Evolutionary conservation across 2,888 invertebrate genomes (phyloP), one percentile per base, ranked within the genome.

Genomic region (Drosophila algonquin): DNA sequence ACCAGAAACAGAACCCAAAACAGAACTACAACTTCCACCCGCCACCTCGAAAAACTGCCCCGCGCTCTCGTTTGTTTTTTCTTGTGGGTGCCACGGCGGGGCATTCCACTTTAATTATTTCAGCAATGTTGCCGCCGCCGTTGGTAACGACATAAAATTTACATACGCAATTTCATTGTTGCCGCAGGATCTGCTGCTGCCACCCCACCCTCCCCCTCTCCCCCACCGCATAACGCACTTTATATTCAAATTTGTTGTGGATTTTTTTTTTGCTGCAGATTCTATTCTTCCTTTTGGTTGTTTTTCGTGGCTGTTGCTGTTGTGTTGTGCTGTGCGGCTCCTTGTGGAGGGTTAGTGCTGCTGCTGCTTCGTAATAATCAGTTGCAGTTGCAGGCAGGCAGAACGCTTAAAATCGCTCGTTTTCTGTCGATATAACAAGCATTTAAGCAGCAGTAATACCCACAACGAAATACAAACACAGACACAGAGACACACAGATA

Each of bases 151-250:
- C 89, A 89, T 88, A 74, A 85, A 89, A 88, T 88, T 88, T 88
- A 87, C 88, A 88, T 88, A 88, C 83, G 89, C 90, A 89, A 87
- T 89, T 87, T 85, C 85, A 85, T 87, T 87, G 87, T 87, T 86
- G 89, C 81, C 89, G 83, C 79, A 81, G 84, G 85, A 84, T 77
- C 88, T 82, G 67, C 60, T 79, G 59, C 70, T 67, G 53, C 51
- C 35, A 21, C 45, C 24, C 45, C 24, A 18, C 35, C 21, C 8
- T 40, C 2, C 2, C 16, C 35, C 18, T 30, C 52, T 21, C 46
- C 80, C 80, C 48, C 80, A 62, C 78, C 76, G 76, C 84, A 84
- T 80, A 88, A 84, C 88, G 87, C 83, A 84, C 86, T 84, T 86
- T 86, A 75, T 86, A 84, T 84, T 88, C 83, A 84, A 84, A 88